Evolutionary conservation across 2,113 vertebrate species (phyloP).

Genomic region (Albula goreensis): DNA sequence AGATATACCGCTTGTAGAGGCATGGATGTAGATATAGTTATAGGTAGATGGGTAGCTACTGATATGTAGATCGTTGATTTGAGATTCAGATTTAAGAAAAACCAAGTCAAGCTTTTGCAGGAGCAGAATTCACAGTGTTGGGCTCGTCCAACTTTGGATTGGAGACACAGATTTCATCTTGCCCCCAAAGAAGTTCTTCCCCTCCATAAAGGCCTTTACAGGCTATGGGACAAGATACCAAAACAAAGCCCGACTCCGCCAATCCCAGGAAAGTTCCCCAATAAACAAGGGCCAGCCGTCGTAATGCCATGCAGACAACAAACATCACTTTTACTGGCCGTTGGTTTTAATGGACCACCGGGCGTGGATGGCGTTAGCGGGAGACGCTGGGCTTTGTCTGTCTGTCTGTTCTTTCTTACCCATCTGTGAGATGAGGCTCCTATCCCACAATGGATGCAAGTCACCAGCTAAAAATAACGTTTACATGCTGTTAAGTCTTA

Average conservation of each 20-base stretch:
- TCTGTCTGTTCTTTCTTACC: not conserved
- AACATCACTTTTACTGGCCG: not conserved
- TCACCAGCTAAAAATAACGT: conserved; percentile 4
- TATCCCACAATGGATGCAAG: not conserved
- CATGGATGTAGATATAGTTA: not conserved
- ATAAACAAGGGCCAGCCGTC: not conserved
- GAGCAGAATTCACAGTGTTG: not conserved
- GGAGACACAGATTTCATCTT: too few relatives aligned
- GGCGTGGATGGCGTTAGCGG: not conserved
- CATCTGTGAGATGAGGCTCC: not conserved
- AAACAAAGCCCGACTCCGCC: not conserved
- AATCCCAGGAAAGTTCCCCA: not conserved
- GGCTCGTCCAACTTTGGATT: too few relatives aligned
- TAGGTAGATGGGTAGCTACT: not conserved
- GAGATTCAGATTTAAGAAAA: not conserved
- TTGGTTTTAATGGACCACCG: not conserved
- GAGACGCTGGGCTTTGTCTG: not conserved
- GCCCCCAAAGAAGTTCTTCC: too few relatives aligned
- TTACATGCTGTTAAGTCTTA: not conserved
- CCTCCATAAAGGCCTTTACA: not conserved
- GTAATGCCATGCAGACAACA: not conserved
- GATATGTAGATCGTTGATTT: too few relatives aligned
- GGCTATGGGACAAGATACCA: not conserved
- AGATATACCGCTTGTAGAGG: too few relatives aligned
- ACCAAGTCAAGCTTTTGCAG: not conserved